phyloP scores from a whole-genome alignment of 2,888 invertebrate species.

The Apamea crenata region DNA sequence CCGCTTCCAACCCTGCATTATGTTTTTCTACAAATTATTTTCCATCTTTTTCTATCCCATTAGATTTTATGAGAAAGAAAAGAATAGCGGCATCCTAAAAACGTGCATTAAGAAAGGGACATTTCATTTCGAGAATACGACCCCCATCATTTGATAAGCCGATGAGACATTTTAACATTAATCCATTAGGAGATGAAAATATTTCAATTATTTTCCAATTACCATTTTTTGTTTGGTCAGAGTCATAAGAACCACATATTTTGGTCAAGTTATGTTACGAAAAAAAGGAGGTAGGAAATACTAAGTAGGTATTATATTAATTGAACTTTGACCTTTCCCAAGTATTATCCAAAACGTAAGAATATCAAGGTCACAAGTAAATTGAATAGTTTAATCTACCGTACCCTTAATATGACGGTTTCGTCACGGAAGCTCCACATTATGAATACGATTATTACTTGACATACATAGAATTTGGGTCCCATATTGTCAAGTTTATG shows the following conservation, averaged over 20 bases:
- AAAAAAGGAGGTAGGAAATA: neutral
- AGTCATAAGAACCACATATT: conserved; percentile 25
- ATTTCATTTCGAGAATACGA: conserved; percentile 86
- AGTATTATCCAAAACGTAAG: conserved; percentile 32
- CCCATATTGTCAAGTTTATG: conserved; percentile 59
- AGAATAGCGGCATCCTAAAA: conserved; percentile 74
- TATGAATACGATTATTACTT: conserved; percentile 59
- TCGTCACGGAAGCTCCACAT: conserved; percentile 52
- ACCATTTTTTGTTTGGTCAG: conserved; percentile 60
- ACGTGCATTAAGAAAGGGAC: conserved; percentile 82
- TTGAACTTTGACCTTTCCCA: conserved; percentile 31
- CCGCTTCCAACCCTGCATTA: conserved; percentile 86
- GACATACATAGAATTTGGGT: conserved; percentile 47
- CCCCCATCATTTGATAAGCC: conserved; percentile 89
- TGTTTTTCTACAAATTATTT: conserved; percentile 86
- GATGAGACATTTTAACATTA: conserved; percentile 86
- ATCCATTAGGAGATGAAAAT: conserved; percentile 83
- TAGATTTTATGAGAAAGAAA: conserved; percentile 64
- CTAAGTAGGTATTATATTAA: neutral
- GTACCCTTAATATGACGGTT: conserved; percentile 44
- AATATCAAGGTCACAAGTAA: conserved; percentile 42
- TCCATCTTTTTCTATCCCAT: conserved; percentile 73
- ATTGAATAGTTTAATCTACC: conserved; percentile 56
- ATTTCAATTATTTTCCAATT: conserved; percentile 80
- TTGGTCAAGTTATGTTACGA: conserved; percentile 3